Evolutionary conservation across 2,888 invertebrate genomes (phyloP).

Genomic region (Pollenia griseotomentosa): DNA sequence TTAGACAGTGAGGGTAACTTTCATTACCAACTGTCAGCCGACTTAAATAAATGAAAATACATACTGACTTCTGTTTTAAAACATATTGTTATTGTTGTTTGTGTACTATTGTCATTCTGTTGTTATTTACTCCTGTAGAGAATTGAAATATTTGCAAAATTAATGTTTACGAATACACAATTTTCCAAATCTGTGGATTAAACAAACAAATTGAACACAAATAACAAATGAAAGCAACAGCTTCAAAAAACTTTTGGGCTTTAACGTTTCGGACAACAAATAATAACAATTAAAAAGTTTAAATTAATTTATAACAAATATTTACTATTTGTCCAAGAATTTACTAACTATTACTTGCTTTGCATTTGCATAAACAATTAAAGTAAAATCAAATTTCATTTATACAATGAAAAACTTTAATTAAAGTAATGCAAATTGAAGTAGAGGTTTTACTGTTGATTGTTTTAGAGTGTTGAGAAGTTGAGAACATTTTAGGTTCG

Average conservation of each 20-base stretch:
- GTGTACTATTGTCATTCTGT: conserved; percentile 10
- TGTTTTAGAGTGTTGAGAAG: background rate
- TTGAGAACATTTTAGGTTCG: conserved; percentile 9
- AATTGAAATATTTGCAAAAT: conserved; percentile 60
- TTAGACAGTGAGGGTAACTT: background rate
- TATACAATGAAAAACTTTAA: conserved; percentile 24
- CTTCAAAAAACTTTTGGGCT: conserved; percentile 26
- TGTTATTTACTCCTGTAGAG: conserved; percentile 61
- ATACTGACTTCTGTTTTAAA: no score
- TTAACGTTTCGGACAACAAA: conserved; percentile 24
- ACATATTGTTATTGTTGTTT: conserved; percentile 35
- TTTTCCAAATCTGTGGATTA: conserved; percentile 70
- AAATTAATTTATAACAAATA: conserved; percentile 35
- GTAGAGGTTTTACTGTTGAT: background rate
- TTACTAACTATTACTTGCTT: conserved; percentile 22
- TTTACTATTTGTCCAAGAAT: conserved; percentile 19
- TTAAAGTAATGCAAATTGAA: conserved; percentile 3
- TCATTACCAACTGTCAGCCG: background rate
- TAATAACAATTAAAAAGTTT: conserved; percentile 27
- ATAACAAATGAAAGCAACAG: conserved; percentile 58
- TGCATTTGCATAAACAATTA: conserved; percentile 50
- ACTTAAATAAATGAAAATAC: background rate
- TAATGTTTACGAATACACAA: conserved; percentile 60
- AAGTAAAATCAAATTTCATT: conserved; percentile 49
- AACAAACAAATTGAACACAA: conserved; percentile 67